Conservation (phyloP, 2,888 invertebrate genomes). For the Diarsia brunnea region DNA sequence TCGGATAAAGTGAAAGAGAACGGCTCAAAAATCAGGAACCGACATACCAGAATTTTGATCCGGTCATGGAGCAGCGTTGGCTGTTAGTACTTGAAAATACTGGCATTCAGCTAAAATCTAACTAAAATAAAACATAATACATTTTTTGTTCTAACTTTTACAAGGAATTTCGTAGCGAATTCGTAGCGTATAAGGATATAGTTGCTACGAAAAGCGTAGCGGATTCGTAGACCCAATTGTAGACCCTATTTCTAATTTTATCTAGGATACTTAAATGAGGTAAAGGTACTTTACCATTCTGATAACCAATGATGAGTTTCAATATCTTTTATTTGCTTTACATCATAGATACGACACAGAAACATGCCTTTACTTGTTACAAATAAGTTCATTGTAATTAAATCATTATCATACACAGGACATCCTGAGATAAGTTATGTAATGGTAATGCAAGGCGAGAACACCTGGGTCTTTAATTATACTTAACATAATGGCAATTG, state of each 20-base stretch:
- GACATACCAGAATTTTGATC: conserved; percentile 4
- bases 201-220: conserved; percentile 41
- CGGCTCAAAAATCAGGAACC: neutral
- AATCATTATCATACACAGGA: conserved; percentile 37
- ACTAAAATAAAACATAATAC: neutral
- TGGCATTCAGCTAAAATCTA: neutral
- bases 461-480: conserved; percentile 42
- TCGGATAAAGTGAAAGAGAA: conserved; percentile 9
- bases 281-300: neutral
- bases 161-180: conserved; percentile 13
- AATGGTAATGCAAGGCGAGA: conserved; percentile 22
- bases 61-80: neutral
- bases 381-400: neutral
- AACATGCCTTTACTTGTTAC: neutral
- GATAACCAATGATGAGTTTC: neutral
- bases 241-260: neutral
- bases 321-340: neutral
- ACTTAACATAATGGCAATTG: neutral
- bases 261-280: neutral
- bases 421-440: conserved; percentile 27
- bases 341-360: too few species aligned
- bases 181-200: conserved; percentile 17
- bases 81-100: neutral
- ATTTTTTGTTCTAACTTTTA: neutral
- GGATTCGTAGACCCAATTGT: neutral